phyloP scores from a whole-genome alignment of 2,113 vertebrate species.

The Zeus faber region DNA sequence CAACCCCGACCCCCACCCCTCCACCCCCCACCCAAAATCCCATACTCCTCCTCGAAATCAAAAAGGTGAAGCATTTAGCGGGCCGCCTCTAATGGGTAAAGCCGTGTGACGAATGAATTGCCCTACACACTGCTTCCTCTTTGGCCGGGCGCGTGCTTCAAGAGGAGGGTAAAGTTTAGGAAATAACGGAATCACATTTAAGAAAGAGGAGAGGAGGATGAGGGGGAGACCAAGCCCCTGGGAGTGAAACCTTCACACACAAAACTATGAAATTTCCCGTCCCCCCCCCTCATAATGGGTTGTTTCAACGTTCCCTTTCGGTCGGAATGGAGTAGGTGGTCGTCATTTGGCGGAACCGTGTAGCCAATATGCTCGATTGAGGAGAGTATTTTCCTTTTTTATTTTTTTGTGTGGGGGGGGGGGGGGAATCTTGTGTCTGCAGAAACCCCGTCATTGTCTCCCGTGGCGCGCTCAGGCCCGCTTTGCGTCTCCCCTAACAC shows the following conservation, averaged over 20 bases:
- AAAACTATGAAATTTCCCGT: slow-evolving; percentile 21
- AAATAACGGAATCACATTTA: slow-evolving; percentile 16
- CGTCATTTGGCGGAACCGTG: too few species aligned
- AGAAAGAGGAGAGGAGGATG: slow-evolving; percentile 30
- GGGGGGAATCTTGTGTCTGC: too few species aligned
- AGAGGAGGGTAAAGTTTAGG: slow-evolving; percentile 62
- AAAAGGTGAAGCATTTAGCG: slow-evolving; percentile 75
- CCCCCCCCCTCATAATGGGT: too few species aligned
- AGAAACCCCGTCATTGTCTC: slow-evolving; percentile 67
- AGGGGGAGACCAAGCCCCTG: slow-evolving; percentile 12
- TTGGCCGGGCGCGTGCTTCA: slow-evolving; percentile 11
- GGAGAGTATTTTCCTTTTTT: too few species aligned
- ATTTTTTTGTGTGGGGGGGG: too few species aligned
- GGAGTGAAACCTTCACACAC: slow-evolving; percentile 21
- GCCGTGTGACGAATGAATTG: slow-evolving; percentile 72
- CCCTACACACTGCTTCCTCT: slow-evolving; percentile 57
- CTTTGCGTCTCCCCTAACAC: slow-evolving; percentile 65
- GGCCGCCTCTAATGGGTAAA: slow-evolving; percentile 69
- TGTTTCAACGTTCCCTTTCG: too few species aligned
- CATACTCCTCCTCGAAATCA: slow-evolving; percentile 72
- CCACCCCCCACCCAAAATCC: slow-evolving; percentile 72
- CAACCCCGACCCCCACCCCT: slow-evolving; percentile 51
- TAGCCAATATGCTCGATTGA: too few species aligned
- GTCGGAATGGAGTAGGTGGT: too few species aligned
- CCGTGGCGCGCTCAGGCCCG: slow-evolving; percentile 61